phyloP scores from a whole-genome alignment of 1,140 invertebrate species.

The Drosophila rufa region DNA sequence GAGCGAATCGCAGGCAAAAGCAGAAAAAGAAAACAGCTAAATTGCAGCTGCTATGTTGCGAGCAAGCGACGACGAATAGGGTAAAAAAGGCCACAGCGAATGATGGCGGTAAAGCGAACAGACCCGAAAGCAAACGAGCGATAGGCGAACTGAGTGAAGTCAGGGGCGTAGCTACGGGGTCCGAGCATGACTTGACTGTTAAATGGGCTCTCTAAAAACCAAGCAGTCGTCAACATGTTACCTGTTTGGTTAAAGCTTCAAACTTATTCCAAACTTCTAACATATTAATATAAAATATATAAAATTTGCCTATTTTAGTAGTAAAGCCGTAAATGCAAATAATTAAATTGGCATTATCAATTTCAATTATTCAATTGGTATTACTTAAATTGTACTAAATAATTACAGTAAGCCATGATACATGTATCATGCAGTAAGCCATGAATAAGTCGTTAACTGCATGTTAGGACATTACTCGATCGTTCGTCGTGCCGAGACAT shows the following conservation, averaged over 20 bases:
- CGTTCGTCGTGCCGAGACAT: too few species aligned
- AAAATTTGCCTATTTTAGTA: not conserved
- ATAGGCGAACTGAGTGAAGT: slow-evolving; percentile 50
- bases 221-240: not conserved
- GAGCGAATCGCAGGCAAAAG: slow-evolving; percentile 63
- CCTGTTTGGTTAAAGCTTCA: too few species aligned
- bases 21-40: slow-evolving; percentile 62
- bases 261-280: not conserved
- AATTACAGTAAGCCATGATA: not conserved
- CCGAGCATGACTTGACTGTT: slow-evolving; percentile 29
- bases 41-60: slow-evolving; percentile 76
- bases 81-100: slow-evolving; percentile 72
- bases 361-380: not conserved
- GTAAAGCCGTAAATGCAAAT: not conserved
- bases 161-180: slow-evolving; percentile 40
- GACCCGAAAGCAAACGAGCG: slow-evolving; percentile 62
- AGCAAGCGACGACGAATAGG: slow-evolving; percentile 63
- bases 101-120: slow-evolving; percentile 53
- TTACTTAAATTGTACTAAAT: not conserved
- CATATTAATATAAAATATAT: not conserved
- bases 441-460: not conserved
- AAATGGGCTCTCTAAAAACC: slow-evolving; percentile 17
- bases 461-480: not conserved
- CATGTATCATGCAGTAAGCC: not conserved
- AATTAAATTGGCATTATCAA: too few species aligned